Conservation (phyloP, 2,888 invertebrate species). For the Acleris literana region DNA sequence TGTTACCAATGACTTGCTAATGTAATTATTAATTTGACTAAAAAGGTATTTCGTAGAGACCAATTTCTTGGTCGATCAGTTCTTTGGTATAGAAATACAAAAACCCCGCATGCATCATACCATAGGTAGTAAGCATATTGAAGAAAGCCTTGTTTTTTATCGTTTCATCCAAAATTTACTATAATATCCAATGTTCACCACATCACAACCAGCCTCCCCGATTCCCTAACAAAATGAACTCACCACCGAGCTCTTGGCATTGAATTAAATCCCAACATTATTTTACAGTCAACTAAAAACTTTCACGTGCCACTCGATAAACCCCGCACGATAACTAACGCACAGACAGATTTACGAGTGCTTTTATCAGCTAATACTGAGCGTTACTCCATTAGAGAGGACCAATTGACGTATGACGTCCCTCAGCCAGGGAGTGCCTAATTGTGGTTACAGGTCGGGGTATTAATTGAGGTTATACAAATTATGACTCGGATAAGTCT, state of each 20-base stretch:
- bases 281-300: conserved; percentile 24
- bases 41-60: no score
- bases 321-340: conserved; percentile 42
- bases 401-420: conserved; percentile 20
- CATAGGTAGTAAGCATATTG: no score
- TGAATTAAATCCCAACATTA: conserved; percentile 7
- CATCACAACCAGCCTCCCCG: no score
- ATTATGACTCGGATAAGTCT: neutral
- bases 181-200: no score
- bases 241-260: neutral
- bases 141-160: no score
- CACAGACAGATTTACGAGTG: conserved; percentile 51
- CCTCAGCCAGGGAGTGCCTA: conserved; percentile 27
- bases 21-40: no score
- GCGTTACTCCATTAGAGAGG: conserved; percentile 46
- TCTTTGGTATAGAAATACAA: no score
- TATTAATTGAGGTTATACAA: conserved; percentile 25
- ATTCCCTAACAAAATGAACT: no score
- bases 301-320: conserved; percentile 43
- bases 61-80: no score
- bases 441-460: conserved; percentile 14
- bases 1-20: no score
- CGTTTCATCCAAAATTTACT: no score
- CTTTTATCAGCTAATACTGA: conserved; percentile 49
- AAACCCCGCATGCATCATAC: no score